Conservation (phyloP, 2,113 vertebrate species). For the Bettongia penicillata region DNA sequence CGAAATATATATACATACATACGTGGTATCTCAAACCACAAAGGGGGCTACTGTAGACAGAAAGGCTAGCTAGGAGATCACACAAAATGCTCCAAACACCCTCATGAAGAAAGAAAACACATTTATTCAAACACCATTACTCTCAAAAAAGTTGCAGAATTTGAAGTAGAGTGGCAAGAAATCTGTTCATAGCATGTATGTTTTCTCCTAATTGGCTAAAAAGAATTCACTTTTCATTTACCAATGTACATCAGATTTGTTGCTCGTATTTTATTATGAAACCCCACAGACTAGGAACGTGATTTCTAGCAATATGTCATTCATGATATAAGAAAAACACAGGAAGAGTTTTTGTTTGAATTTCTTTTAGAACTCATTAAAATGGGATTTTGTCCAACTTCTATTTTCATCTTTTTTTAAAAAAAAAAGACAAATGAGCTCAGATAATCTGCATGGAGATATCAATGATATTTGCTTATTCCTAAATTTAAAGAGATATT, state of each 20-base stretch:
- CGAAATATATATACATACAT: too few species aligned
- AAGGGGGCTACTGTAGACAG: too few species aligned
- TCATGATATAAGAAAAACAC: slow-evolving; percentile 46
- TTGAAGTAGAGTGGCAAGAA: background rate
- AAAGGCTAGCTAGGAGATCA: too few species aligned
- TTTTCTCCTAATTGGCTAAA: background rate
- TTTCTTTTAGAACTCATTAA: slow-evolving; percentile 59
- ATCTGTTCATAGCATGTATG: background rate
- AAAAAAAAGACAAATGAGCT: slow-evolving; percentile 42
- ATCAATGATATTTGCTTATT: slow-evolving; percentile 64
- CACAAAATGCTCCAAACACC: too few species aligned
- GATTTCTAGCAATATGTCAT: slow-evolving; percentile 55
- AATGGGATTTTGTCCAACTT: slow-evolving; percentile 57
- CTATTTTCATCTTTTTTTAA: slow-evolving; percentile 15
- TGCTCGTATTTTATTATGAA: slow-evolving; percentile 34
- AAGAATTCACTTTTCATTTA: background rate
- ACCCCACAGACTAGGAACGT: slow-evolving; percentile 6
- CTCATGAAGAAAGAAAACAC: too few species aligned
- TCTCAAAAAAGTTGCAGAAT: background rate
- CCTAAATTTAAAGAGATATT: slow-evolving; percentile 60
- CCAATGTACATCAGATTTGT: background rate
- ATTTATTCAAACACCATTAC: background rate
- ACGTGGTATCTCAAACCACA: too few species aligned
- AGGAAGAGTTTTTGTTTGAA: slow-evolving; percentile 56
- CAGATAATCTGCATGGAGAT: slow-evolving; percentile 63